phyloP scores from a whole-genome alignment of 1,140 invertebrate species.

The Adelges cooleyi region DNA sequence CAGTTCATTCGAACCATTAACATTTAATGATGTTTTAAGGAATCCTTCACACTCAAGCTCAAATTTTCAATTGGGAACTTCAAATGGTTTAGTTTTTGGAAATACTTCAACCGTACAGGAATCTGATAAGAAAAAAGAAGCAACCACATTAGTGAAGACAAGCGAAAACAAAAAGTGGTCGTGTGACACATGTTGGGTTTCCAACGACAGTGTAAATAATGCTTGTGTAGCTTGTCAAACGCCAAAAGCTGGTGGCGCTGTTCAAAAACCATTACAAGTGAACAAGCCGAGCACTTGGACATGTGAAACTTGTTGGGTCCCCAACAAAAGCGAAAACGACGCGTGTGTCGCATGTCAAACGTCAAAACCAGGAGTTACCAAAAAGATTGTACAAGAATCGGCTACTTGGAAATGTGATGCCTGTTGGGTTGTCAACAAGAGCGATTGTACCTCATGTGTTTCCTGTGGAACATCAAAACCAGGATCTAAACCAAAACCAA shows the following conservation, averaged over 20 bases:
- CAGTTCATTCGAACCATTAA: neutral
- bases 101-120: neutral
- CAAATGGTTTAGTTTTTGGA: neutral
- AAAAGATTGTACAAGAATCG: slow-evolving; percentile 41
- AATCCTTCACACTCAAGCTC: neutral
- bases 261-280: neutral
- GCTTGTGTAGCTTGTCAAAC: slow-evolving; percentile 19
- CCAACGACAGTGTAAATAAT: slow-evolving; percentile 35
- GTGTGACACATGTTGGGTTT: slow-evolving; percentile 35
- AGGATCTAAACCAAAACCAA: slow-evolving; percentile 34
- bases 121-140: neutral
- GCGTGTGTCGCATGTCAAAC: slow-evolving; percentile 41
- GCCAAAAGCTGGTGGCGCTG: neutral
- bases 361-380: slow-evolving; percentile 44
- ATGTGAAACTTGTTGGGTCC: slow-evolving; percentile 41
- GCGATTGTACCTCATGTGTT: slow-evolving; percentile 43
- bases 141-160: neutral
- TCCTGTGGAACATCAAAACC: slow-evolving; percentile 45
- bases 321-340: slow-evolving; percentile 36
- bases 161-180: neutral
- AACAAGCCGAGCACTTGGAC: slow-evolving; percentile 41
- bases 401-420: slow-evolving; percentile 48
- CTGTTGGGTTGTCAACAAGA: slow-evolving; percentile 49
- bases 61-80: neutral
- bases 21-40: neutral